phyloP scores from a whole-genome alignment of 2,797 vertebrate genomes.

The Arctocebus calabarensis region DNA sequence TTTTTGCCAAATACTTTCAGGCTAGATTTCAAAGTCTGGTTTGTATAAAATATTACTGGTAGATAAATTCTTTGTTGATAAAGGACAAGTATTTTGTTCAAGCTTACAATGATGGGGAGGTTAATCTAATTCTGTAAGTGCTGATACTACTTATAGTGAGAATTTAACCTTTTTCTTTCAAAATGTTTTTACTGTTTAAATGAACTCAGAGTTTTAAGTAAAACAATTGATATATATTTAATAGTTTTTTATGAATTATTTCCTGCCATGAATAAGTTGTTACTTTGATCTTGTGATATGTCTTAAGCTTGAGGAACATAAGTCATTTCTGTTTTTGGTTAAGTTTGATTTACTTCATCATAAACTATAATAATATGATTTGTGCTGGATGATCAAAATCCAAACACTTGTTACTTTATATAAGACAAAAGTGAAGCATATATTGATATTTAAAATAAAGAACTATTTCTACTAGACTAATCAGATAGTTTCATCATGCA shows the following conservation, averaged over 20 bases:
- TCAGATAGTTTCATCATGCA: slow-evolving; percentile 65
- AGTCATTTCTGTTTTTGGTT: slow-evolving; percentile 71
- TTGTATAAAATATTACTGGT: slow-evolving; percentile 23
- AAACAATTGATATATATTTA: slow-evolving; percentile 79
- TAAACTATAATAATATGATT: slow-evolving; percentile 67
- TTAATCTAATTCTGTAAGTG: slow-evolving; percentile 31
- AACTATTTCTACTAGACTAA: slow-evolving; percentile 65
- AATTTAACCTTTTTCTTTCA: slow-evolving; percentile 78
- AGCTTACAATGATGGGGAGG: slow-evolving; percentile 30
- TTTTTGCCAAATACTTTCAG: slow-evolving; percentile 5
- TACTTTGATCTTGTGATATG: slow-evolving; percentile 79
- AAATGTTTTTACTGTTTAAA: slow-evolving; percentile 82
- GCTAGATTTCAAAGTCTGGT: slow-evolving; percentile 34
- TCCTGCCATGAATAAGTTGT: slow-evolving; percentile 78
- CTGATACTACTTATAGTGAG: slow-evolving; percentile 62
- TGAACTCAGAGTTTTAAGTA: slow-evolving; percentile 76
- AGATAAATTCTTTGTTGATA: slow-evolving; percentile 12
- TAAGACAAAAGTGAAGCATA: slow-evolving; percentile 60
- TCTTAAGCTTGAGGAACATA: slow-evolving; percentile 75
- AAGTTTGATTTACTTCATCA: slow-evolving; percentile 78
- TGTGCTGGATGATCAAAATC: slow-evolving; percentile 71
- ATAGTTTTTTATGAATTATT: slow-evolving; percentile 77
- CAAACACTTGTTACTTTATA: slow-evolving; percentile 55
- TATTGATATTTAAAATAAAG: slow-evolving; percentile 56
- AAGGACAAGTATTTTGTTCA: slow-evolving; percentile 26